Conservation (phyloP, 2,113 vertebrate genomes). For the Psophia crepitans region DNA sequence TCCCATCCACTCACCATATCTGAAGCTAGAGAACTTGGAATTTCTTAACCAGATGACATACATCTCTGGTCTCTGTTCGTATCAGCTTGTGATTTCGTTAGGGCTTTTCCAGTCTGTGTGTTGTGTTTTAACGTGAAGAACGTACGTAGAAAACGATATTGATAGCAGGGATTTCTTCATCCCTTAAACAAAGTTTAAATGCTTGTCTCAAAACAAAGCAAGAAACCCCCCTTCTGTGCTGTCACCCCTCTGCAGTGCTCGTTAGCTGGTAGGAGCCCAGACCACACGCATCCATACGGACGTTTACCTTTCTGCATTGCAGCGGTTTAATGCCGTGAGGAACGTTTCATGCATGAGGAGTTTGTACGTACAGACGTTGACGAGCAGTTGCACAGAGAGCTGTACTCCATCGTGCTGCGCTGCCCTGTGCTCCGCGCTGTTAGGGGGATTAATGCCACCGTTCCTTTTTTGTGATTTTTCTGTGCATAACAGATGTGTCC, state of each 20-base stretch:
- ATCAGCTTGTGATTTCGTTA: neutral
- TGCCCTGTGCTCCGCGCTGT: neutral
- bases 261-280: rapidly evolving
- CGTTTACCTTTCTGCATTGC: neutral
- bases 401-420: neutral
- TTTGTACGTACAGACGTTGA: rapidly evolving
- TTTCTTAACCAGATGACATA: neutral
- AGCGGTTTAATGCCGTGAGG: rapidly evolving
- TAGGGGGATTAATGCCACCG: rapidly evolving
- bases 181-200: rapidly evolving
- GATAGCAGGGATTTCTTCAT: neutral
- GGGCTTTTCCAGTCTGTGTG: neutral
- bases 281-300: rapidly evolving
- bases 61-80: neutral
- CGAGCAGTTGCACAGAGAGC: neutral
- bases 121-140: neutral
- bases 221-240: neutral
- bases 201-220: neutral
- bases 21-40: neutral
- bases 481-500: neutral
- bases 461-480: neutral
- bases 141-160: rapidly evolving
- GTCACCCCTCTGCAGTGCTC: rapidly evolving
- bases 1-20: constrained; percentile 1
- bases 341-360: neutral